phyloP scores from a whole-genome alignment of 2,888 invertebrate genomes.

The Lamellibrachia columna region DNA sequence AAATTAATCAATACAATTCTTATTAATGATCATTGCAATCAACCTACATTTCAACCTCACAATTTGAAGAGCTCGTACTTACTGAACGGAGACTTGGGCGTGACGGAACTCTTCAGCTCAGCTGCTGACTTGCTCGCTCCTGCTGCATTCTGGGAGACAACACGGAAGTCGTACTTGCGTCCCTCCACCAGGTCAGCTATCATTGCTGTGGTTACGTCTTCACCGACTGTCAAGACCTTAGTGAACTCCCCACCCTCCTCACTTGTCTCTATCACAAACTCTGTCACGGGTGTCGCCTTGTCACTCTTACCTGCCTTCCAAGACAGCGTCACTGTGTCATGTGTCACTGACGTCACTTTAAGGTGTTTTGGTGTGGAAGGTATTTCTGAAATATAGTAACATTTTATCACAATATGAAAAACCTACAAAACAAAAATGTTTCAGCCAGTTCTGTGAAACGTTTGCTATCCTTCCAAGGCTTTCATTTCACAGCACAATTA shows the following conservation, averaged over 20 bases:
- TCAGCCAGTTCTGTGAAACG: background rate
- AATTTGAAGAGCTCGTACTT: background rate
- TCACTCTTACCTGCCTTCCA: slow-evolving; percentile 24
- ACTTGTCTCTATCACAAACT: background rate
- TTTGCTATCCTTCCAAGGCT: background rate
- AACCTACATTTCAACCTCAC: background rate
- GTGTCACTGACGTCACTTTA: slow-evolving; percentile 20
- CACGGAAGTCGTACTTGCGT: slow-evolving; percentile 78
- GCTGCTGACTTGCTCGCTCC: slow-evolving; percentile 73
- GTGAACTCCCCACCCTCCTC: background rate
- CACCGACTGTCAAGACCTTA: slow-evolving; percentile 26
- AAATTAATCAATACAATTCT: slow-evolving; percentile 48
- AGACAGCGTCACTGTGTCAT: slow-evolving; percentile 25
- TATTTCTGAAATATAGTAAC: slow-evolving; percentile 24
- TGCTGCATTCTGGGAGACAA: slow-evolving; percentile 86
- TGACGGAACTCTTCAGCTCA: slow-evolving; percentile 77
- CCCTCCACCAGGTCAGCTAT: slow-evolving; percentile 29
- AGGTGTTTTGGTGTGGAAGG: slow-evolving; percentile 33
- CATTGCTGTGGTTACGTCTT: slow-evolving; percentile 16
- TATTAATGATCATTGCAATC: slow-evolving; percentile 24
- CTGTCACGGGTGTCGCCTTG: slow-evolving; percentile 7
- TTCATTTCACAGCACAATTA: background rate
- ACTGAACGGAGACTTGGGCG: slow-evolving; percentile 38
- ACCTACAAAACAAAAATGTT: background rate
- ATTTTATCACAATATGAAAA: background rate